Evolutionary conservation across 2,113 vertebrate species (phyloP).

Genomic region (Tupaia chinensis): DNA sequence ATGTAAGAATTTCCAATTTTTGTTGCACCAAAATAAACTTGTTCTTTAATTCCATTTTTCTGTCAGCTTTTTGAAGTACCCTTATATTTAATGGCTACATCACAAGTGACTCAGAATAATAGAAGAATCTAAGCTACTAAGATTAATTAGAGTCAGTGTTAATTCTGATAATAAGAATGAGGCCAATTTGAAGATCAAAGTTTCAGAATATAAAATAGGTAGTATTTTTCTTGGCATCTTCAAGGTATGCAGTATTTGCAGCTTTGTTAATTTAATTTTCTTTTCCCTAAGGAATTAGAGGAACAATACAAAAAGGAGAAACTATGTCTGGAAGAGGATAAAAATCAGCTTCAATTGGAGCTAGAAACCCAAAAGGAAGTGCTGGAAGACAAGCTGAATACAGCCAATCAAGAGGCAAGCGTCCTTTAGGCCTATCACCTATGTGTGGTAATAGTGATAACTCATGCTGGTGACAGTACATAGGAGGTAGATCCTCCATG

Average conservation of each 20-base stretch:
- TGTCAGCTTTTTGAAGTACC: no score
- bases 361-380: slow-evolving; percentile 93
- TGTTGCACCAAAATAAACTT: no score
- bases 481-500: background rate
- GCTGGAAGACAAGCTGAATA: slow-evolving; percentile 91
- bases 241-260: slow-evolving; percentile 6
- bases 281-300: slow-evolving; percentile 93
- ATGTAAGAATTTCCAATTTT: no score
- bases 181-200: background rate
- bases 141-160: background rate
- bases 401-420: slow-evolving; percentile 94
- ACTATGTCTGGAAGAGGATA: slow-evolving; percentile 93
- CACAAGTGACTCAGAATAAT: background rate
- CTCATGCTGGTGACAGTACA: background rate
- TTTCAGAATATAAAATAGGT: slow-evolving; percentile 30
- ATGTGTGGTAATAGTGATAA: background rate
- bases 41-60: no score
- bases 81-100: background rate
- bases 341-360: slow-evolving; percentile 92
- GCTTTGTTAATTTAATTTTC: slow-evolving; percentile 57
- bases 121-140: background rate
- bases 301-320: slow-evolving; percentile 96
- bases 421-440: slow-evolving; percentile 54
- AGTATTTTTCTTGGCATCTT: slow-evolving; percentile 32
- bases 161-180: background rate